Percentiles rank a stretch among this genome's conserved stretches.
Conservation (phyloP, 2,797 vertebrate species). For the Allobates femoralis region DNA sequence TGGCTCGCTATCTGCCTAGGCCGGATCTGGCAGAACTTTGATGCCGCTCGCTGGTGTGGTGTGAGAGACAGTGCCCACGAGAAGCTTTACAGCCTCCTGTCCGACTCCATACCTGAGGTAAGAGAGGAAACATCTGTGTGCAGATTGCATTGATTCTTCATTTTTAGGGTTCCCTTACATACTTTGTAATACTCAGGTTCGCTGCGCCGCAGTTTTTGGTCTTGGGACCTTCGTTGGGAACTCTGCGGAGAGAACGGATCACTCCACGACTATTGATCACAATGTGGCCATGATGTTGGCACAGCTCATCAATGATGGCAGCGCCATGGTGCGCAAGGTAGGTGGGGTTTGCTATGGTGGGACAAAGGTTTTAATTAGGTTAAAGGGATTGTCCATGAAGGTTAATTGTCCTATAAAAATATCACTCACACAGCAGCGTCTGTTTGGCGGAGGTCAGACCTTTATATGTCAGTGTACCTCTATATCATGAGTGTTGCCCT, state of each 20-base stretch:
- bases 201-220: slow-evolving; percentile 92
- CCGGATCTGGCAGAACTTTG: slow-evolving; percentile 98
- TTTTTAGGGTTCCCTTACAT: background rate
- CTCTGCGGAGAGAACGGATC: slow-evolving; percentile 93
- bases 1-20: slow-evolving; percentile 98
- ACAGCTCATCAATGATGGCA: slow-evolving; percentile 95
- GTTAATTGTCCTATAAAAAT: background rate
- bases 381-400: background rate
- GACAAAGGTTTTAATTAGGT: background rate
- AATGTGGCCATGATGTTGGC: slow-evolving; percentile 99
- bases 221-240: slow-evolving; percentile 96
- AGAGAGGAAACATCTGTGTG: slow-evolving; percentile 45
- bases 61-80: slow-evolving; percentile 97
- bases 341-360: background rate
- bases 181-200: slow-evolving; percentile 78
- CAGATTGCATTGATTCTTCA: no score
- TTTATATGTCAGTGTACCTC: no score
- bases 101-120: slow-evolving; percentile 95
- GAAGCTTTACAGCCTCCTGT: slow-evolving; percentile 95
- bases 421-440: no score
- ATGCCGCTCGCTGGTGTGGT: slow-evolving; percentile 95
- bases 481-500: background rate
- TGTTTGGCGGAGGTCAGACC: no score
- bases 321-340: slow-evolving; percentile 96
- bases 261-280: slow-evolving; percentile 98